phyloP scores from a whole-genome alignment of 2,888 invertebrate species.

The Agrotis puta region DNA sequence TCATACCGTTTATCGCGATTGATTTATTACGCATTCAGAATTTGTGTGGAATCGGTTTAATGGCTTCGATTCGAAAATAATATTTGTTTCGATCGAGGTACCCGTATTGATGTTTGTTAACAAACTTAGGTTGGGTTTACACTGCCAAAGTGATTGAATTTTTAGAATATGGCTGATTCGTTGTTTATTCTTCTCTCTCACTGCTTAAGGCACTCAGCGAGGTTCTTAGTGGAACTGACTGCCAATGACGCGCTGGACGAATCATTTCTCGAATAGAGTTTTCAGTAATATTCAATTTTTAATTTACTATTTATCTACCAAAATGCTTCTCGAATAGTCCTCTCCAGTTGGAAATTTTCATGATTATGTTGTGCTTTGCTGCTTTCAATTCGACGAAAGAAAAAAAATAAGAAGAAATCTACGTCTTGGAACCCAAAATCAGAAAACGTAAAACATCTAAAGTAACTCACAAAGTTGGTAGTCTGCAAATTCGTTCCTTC shows the following conservation, averaged over 20 bases:
- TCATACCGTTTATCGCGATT: constrained; percentile 63
- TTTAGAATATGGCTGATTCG: background rate
- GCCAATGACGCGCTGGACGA: background rate
- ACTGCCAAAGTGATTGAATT: background rate
- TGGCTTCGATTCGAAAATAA: constrained; percentile 54
- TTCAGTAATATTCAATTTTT: background rate
- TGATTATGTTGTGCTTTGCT: background rate
- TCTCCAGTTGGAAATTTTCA: background rate
- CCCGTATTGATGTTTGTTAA: constrained; percentile 45
- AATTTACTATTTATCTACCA: background rate
- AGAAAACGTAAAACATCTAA: too few species aligned
- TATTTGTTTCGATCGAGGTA: constrained; percentile 50
- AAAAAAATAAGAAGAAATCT: too few species aligned
- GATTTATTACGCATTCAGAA: constrained; percentile 62
- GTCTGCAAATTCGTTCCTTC: too few species aligned
- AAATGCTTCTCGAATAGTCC: background rate
- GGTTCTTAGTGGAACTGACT: background rate
- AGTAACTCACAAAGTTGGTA: too few species aligned
- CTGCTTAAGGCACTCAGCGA: background rate
- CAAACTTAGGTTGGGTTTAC: background rate
- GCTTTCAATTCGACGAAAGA: too few species aligned
- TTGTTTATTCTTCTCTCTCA: background rate
- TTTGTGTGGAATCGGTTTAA: constrained; percentile 52
- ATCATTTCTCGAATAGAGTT: background rate
- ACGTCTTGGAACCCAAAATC: too few species aligned